phyloP scores from a whole-genome alignment of 2,888 invertebrate genomes.

The Caenorhabditis plicata region DNA sequence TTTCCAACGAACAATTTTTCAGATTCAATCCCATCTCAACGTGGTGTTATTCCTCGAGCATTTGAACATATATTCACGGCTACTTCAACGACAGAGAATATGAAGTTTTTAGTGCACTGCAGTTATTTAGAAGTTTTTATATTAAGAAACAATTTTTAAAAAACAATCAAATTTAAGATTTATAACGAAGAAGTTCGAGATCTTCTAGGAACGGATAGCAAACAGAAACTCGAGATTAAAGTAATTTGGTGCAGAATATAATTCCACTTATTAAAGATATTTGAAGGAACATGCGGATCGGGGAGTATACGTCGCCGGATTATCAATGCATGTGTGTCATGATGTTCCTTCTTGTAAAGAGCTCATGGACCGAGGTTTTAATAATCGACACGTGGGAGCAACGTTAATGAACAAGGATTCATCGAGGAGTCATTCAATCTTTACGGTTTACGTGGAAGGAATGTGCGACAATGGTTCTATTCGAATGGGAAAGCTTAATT shows the following conservation, averaged over 20 bases:
- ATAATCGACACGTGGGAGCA: constrained; percentile 80
- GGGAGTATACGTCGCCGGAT: constrained; percentile 67
- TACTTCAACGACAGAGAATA: constrained; percentile 75
- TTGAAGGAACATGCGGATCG: constrained; percentile 47
- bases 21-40: constrained; percentile 47
- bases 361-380: constrained; percentile 78
- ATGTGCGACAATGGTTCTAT: constrained; percentile 72
- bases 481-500: constrained; percentile 79
- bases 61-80: constrained; percentile 84
- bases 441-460: constrained; percentile 82
- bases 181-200: constrained; percentile 81
- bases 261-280: not conserved
- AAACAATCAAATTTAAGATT: constrained; percentile 68
- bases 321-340: constrained; percentile 79
- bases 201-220: constrained; percentile 72
- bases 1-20: not conserved
- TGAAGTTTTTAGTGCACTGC: constrained; percentile 77
- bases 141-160: not conserved
- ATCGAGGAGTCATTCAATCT: constrained; percentile 84
- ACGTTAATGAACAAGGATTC: constrained; percentile 81
- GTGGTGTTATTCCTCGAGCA: constrained; percentile 68
- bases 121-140: constrained; percentile 76
- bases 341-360: constrained; percentile 76
- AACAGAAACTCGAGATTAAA: constrained; percentile 73
- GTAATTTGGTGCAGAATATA: constrained; percentile 66